Conservation (phyloP, 2,797 vertebrate species). For the Hafferia zeledoni region DNA sequence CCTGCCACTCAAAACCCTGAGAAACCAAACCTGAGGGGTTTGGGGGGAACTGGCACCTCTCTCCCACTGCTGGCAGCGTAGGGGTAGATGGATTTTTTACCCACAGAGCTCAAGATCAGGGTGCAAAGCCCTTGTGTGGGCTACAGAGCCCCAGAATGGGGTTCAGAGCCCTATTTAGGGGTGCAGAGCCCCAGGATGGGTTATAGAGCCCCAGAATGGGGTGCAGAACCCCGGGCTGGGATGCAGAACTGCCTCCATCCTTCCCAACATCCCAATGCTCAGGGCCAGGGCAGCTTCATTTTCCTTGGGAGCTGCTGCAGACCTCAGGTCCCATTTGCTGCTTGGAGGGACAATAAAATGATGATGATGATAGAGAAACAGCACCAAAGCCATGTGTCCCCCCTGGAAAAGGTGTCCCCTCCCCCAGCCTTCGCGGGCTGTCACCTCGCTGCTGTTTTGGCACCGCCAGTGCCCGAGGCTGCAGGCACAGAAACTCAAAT, state of each 20-base stretch:
- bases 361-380: accelerated
- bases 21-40: not conserved
- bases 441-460: not conserved
- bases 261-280: not conserved
- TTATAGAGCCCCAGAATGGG: not conserved
- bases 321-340: not conserved
- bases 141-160: not conserved
- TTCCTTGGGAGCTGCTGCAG: not conserved
- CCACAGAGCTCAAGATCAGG: not conserved
- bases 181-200: not conserved
- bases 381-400: not conserved
- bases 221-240: not conserved
- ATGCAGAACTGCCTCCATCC: not conserved
- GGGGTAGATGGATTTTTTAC: not conserved
- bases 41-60: accelerated
- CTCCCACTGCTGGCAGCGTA: not conserved
- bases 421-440: accelerated
- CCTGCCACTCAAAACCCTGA: not conserved
- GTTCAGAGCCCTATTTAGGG: not conserved
- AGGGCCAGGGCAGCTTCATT: not conserved
- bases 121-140: not conserved
- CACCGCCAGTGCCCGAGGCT: not conserved
- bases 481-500: accelerated
- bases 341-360: not conserved
- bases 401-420: not conserved